Evolutionary conservation across 2,888 invertebrate species (phyloP).

Genomic region (Rhagophthalmus giganteus): DNA sequence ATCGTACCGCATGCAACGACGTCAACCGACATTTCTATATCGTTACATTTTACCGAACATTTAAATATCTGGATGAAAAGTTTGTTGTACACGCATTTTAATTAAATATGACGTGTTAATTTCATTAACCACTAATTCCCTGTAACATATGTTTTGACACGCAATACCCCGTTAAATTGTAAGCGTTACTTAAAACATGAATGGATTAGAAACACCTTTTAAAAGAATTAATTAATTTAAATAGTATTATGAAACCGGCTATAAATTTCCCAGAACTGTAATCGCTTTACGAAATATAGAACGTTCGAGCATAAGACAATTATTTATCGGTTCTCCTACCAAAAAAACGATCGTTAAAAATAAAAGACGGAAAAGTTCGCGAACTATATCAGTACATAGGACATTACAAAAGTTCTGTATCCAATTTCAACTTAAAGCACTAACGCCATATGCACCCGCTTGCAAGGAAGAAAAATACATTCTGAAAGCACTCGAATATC

Average conservation of each 20-base stretch:
- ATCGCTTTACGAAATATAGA: neutral
- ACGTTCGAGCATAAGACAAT: too few relatives aligned
- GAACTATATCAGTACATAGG: constrained; percentile 10
- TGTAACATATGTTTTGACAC: constrained; percentile 22
- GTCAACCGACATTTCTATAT: constrained; percentile 16
- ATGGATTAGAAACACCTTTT: neutral
- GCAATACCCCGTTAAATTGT: constrained; percentile 16
- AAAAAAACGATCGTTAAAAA: too few relatives aligned
- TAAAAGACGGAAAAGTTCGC: too few relatives aligned
- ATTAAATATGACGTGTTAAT: constrained; percentile 35
- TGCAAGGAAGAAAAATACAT: constrained; percentile 11
- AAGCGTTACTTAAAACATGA: constrained; percentile 3
- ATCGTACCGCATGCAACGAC: constrained; percentile 29
- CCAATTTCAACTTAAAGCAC: constrained; percentile 26
- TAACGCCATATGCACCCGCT: constrained; percentile 25
- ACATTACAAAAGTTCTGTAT: constrained; percentile 19
- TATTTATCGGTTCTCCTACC: too few relatives aligned
- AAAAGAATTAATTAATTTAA: neutral
- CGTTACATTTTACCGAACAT: constrained; percentile 16
- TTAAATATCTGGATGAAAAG: constrained; percentile 26
- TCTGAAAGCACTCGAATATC: constrained; percentile 12
- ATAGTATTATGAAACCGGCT: too few relatives aligned
- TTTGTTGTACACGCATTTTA: constrained; percentile 26
- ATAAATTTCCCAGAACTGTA: too few relatives aligned
- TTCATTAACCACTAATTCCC: constrained; percentile 31